Evolutionary conservation across 2,797 vertebrate genomes (phyloP).

Genomic region (Neoniphon sammara): DNA sequence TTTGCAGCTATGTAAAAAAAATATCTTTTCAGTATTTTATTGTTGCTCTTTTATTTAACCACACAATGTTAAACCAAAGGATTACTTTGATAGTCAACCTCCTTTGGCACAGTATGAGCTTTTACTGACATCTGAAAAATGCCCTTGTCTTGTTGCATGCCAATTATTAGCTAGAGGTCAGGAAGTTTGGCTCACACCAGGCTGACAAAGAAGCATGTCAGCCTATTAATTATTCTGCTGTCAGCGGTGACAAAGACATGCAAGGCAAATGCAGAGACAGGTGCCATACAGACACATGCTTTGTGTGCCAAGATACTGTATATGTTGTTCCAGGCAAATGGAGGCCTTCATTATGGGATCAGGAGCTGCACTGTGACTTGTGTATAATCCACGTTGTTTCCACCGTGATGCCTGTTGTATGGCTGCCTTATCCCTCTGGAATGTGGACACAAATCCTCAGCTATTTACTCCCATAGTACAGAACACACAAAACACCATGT

Average conservation of each 20-base stretch:
- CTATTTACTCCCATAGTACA: slow-evolving; percentile 31
- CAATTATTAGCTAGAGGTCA: slow-evolving; percentile 24
- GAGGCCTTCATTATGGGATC: slow-evolving; percentile 49
- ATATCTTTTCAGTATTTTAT: too few species aligned
- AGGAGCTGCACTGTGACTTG: slow-evolving; percentile 47
- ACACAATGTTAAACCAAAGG: not conserved
- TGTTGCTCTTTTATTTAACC: not conserved
- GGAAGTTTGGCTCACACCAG: slow-evolving; percentile 25
- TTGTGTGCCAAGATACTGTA: slow-evolving; percentile 55
- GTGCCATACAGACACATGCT: slow-evolving; percentile 57
- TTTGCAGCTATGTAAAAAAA: too few species aligned
- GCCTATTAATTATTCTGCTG: slow-evolving; percentile 54
- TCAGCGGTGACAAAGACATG: slow-evolving; percentile 53
- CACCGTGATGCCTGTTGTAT: slow-evolving; percentile 38
- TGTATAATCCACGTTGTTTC: slow-evolving; percentile 45
- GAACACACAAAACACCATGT: not conserved
- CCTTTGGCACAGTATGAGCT: slow-evolving; percentile 8
- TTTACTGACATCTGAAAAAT: slow-evolving; percentile 19
- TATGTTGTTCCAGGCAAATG: slow-evolving; percentile 46
- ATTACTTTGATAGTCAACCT: not conserved
- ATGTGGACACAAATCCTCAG: slow-evolving; percentile 43
- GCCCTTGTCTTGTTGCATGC: slow-evolving; percentile 23
- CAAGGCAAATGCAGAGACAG: slow-evolving; percentile 62
- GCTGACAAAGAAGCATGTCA: slow-evolving; percentile 51
- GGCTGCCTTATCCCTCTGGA: slow-evolving; percentile 46